Evolutionary conservation across 2,113 vertebrate genomes (phyloP).

Genomic region (Nothoprocta perdicaria): DNA sequence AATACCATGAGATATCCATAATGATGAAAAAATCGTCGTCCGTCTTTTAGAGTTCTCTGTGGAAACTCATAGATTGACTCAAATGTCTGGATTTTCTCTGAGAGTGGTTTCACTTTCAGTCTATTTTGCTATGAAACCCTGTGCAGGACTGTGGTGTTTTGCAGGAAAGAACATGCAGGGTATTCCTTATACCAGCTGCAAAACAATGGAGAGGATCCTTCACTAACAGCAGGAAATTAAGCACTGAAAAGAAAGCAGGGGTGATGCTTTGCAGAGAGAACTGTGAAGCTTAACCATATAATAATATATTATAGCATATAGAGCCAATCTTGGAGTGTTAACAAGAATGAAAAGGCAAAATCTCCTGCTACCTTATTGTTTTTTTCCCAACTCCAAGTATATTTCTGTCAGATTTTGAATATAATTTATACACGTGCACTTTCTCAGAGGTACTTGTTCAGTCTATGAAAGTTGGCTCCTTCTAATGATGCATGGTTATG

Average conservation of each 20-base stretch:
- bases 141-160: neutral
- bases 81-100: neutral
- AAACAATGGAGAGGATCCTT: neutral
- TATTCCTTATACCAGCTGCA: fast-evolving
- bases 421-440: slow-evolving; percentile 6
- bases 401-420: neutral
- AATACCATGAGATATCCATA: neutral
- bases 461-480: neutral
- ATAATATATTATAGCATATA: neutral
- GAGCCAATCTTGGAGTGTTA: fast-evolving
- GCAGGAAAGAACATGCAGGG: neutral
- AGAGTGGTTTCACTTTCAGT: neutral
- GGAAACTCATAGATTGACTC: neutral
- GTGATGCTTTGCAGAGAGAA: neutral
- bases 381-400: neutral
- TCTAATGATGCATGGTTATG: slow-evolving; percentile 1
- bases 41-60: fast-evolving
- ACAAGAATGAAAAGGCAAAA: neutral
- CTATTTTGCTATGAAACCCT: neutral
- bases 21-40: fast-evolving
- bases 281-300: neutral
- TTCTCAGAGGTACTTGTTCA: neutral
- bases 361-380: neutral
- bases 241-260: neutral
- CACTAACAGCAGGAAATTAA: neutral